Conservation (phyloP, 2,797 vertebrate species). For the Chlorospingus flavigularis region DNA sequence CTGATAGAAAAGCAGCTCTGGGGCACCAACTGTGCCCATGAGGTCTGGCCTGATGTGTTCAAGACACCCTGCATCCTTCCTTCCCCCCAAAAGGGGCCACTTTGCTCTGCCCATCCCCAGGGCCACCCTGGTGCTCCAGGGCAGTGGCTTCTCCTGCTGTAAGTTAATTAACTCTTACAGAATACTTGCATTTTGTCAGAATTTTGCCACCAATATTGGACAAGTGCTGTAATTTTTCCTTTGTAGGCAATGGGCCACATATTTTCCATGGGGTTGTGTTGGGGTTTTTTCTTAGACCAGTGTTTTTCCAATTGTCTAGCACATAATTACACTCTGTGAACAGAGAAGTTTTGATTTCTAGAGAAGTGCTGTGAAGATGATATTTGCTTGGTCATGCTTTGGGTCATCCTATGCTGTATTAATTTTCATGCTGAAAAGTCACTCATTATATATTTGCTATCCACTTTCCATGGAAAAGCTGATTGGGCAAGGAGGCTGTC, state of each 20-base stretch:
- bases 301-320: neutral
- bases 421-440: neutral
- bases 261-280: neutral
- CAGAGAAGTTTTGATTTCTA: neutral
- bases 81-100: neutral
- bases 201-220: neutral
- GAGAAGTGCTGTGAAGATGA: neutral
- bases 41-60: fast-evolving
- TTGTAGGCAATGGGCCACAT: neutral
- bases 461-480: neutral
- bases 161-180: neutral
- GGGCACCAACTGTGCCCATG: fast-evolving
- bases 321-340: fast-evolving
- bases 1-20: neutral
- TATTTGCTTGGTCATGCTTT: neutral
- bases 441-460: neutral
- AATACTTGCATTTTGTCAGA: neutral
- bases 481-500: neutral
- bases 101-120: neutral
- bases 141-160: neutral
- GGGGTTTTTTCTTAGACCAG: neutral
- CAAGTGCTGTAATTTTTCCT: neutral
- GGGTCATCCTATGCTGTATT: neutral
- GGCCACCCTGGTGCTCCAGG: neutral
- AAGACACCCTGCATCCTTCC: neutral